These are phyloP conservation scores for Noctilio leporinus DNA, from an alignment of 2,113 vertebrate species.

Conservation along the genomic window DNA sequence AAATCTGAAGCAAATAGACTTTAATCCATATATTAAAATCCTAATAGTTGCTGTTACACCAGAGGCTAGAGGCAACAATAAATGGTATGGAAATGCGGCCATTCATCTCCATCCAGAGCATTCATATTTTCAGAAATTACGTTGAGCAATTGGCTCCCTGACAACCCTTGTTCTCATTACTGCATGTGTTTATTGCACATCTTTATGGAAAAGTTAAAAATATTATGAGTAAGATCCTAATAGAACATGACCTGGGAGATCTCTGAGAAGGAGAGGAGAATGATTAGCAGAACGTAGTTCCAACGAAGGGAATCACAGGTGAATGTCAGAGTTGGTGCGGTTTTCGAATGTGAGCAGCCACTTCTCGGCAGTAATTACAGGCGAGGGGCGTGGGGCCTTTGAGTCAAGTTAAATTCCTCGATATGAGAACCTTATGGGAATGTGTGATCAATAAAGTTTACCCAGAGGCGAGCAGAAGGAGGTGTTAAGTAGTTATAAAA, in stretches of 20 bases:
- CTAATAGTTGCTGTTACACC: not conserved
- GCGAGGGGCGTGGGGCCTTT: rapidly evolving
- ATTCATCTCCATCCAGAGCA: not conserved
- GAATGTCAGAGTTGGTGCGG: rapidly evolving
- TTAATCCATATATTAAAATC: not conserved
- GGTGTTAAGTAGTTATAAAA: not conserved
- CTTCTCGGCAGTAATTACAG: rapidly evolving
- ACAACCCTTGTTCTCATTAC: not conserved
- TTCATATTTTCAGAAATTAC: not conserved
- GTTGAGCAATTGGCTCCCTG: not conserved
- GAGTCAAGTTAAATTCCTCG: not conserved
- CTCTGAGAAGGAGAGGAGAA: not conserved
- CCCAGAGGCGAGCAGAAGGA: not conserved
- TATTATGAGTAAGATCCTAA: constrained; percentile 15
- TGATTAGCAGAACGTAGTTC: not conserved
- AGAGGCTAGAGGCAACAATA: not conserved
- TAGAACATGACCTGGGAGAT: not conserved
- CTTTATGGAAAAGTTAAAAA: constrained; percentile 49
- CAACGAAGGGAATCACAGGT: rapidly evolving
- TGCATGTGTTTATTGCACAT: constrained; percentile 6
- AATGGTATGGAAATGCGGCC: not conserved
- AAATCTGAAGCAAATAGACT: constrained; percentile 35
- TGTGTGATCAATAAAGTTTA: not conserved
- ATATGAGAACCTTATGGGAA: not conserved
- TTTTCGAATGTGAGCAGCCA: rapidly evolving